Percentiles rank a stretch among this genome's conserved stretches.
These are phyloP conservation scores for Zaprionus tsacasi DNA, from an alignment of 1,140 invertebrate genomes.

Conservation along the genomic window DNA sequence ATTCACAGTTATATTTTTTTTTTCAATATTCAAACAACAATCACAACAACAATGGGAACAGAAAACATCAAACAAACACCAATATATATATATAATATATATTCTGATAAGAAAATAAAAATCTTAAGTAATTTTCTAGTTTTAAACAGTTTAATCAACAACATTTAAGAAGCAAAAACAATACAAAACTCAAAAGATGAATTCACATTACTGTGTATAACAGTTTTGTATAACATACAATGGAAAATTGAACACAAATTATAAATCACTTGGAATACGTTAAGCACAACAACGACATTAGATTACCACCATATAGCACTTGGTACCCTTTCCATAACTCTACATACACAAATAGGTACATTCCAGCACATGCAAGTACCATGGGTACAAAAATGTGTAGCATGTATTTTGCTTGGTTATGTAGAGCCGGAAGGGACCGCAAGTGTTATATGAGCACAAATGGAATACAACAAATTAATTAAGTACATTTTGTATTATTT, in stretches of 20 bases:
- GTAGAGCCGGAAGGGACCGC: slow-evolving; percentile 4
- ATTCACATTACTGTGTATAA: slow-evolving; percentile 19
- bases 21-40: slow-evolving; percentile 53
- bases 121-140: slow-evolving; percentile 18
- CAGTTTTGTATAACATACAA: slow-evolving; percentile 22
- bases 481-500: slow-evolving; percentile 41
- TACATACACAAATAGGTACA: background rate
- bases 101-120: slow-evolving; percentile 4
- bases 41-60: slow-evolving; percentile 58
- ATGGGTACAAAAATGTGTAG: background rate
- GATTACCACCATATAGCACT: slow-evolving; percentile 36
- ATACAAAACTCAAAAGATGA: slow-evolving; percentile 14
- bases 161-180: slow-evolving; percentile 33
- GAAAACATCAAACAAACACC: slow-evolving; percentile 22
- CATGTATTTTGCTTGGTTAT: background rate
- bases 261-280: slow-evolving; percentile 71
- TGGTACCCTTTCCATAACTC: background rate
- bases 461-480: slow-evolving; percentile 45
- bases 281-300: slow-evolving; percentile 77
- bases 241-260: slow-evolving; percentile 45
- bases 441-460: slow-evolving; percentile 41
- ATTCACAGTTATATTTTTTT: slow-evolving; percentile 22
- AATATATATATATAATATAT: slow-evolving; percentile 15
- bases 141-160: slow-evolving; percentile 28
- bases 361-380: slow-evolving; percentile 1